Evolutionary conservation across 2,888 invertebrate species (phyloP), one percentile per base, ranked within the genome.

Genomic region (Chloroclysta siterata): DNA sequence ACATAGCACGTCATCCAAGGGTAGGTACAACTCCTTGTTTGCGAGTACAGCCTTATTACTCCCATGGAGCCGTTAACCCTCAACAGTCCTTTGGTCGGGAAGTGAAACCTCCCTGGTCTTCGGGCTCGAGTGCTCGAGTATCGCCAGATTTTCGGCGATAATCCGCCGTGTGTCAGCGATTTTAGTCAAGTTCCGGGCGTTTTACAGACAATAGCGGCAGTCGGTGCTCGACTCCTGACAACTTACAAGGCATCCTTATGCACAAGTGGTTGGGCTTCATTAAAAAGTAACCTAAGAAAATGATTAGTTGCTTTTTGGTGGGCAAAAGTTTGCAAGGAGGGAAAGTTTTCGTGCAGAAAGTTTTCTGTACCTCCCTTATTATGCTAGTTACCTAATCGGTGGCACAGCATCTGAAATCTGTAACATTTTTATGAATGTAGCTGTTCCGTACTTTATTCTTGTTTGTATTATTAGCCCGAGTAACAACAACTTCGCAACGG

Each of bases 171-270:
- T 76, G 66, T 74, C 69, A 66, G 72, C 77, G 71, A 65, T 75
- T 77, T 69, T 66, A 67, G 66, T 71, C 77, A 36, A 46, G 17
- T 17, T 51, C 74, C 69, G 54, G 29, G 69, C 71, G 68, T 71
- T 70, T 71, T 60, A 66, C 58, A 71, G 74, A 78, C 77, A 81
- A 81, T 76, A 59, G 67, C 56, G 63, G 62, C 72, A 72, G 64
- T 56, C 53, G 47, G 47, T 51, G 15, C 79, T 81, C 60, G 67
- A 22, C 22, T 22, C 22, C 22, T 22, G 22, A 78, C 75, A 78
- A 79, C 79, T 79, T 80, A 78, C 74, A 77, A 81, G 76, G 64
- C 62, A 60, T 70, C 60, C 78, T 77, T 63, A 58, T 71, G 60
- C 65, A 69, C 58, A 70, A 80, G 80, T 77, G 72, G 72, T 68